Percentiles rank a stretch among this genome's conserved stretches.
phyloP scores from a whole-genome alignment of 1,140 invertebrate genomes.

The Asbolus verrucosus region DNA sequence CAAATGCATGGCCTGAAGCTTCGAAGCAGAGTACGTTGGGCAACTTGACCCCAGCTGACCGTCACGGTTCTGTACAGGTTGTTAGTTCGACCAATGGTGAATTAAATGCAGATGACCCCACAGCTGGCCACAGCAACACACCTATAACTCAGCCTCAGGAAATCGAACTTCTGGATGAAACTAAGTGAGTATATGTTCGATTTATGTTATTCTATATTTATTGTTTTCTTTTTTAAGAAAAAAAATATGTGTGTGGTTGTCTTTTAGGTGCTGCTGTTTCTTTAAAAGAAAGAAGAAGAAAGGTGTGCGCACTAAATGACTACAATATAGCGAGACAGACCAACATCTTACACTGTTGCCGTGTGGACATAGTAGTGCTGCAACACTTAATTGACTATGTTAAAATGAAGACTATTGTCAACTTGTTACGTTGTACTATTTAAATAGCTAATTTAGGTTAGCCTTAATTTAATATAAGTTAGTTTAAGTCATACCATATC shows the following conservation, averaged over 20 bases:
- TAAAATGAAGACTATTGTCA: conserved; percentile 53
- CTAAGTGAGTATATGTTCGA: conserved; percentile 79
- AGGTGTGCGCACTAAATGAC: conserved; percentile 85
- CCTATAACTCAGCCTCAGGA: conserved; percentile 94
- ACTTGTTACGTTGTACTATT: conserved; percentile 63
- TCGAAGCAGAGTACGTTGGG: conserved; percentile 73
- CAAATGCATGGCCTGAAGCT: conserved; percentile 68
- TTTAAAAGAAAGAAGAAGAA: conserved; percentile 98
- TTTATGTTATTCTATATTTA: conserved; percentile 32
- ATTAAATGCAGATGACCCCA: conserved; percentile 93
- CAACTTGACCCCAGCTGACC: conserved; percentile 90
- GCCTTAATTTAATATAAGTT: conserved; percentile 62
- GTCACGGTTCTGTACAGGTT: conserved; percentile 90
- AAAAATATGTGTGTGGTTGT: conserved; percentile 62
- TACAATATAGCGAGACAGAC: conserved; percentile 67
- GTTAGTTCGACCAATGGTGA: conserved; percentile 98
- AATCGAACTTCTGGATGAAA: conserved; percentile 92
- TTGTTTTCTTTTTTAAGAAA: conserved; percentile 37
- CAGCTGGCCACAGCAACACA: conserved; percentile 95
- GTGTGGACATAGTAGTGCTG: conserved; percentile 66
- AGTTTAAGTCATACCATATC: conserved; percentile 63
- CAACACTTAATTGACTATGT: conserved; percentile 62
- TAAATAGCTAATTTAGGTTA: conserved; percentile 63
- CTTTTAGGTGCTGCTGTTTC: conserved; percentile 95
- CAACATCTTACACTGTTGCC: conserved; percentile 64